These are phyloP conservation scores for Drosophila takahashii DNA, from an alignment of 1,140 invertebrate genomes.

Conservation along the genomic window DNA sequence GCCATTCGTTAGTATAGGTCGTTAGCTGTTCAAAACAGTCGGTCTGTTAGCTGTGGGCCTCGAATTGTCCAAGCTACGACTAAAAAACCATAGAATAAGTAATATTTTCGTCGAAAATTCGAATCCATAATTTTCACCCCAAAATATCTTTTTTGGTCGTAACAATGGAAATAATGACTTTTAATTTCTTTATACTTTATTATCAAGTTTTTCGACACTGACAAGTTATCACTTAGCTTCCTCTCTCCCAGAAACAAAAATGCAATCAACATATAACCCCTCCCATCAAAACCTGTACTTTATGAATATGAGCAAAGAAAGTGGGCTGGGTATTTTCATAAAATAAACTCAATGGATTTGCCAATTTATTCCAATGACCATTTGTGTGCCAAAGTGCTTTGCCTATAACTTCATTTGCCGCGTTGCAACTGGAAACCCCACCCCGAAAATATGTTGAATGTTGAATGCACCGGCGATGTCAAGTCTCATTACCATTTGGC, in stretches of 20 bases:
- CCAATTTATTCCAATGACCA: slow-evolving; percentile 24
- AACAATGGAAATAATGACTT: no score
- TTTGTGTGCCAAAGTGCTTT: slow-evolving; percentile 8
- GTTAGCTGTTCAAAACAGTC: no score
- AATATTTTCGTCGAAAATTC: no score
- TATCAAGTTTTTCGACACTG: no score
- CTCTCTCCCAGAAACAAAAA: neutral
- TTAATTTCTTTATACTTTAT: no score
- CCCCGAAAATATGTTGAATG: slow-evolving; percentile 7
- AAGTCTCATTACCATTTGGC: slow-evolving; percentile 38
- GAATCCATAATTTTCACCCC: no score
- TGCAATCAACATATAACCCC: slow-evolving; percentile 1
- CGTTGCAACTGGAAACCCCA: slow-evolving; percentile 1
- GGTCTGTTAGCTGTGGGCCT: no score
- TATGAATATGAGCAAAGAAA: slow-evolving; percentile 16
- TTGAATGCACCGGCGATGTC: slow-evolving; percentile 30
- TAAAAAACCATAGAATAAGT: no score
- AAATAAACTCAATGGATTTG: slow-evolving; percentile 28
- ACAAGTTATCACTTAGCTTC: no score
- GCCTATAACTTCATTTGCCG: slow-evolving; percentile 27
- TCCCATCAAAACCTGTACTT: slow-evolving; percentile 11
- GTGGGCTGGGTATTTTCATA: slow-evolving; percentile 27
- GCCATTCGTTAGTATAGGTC: no score
- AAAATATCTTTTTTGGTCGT: no score
- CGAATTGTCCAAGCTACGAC: no score